Evolutionary conservation across 2,888 invertebrate genomes (phyloP).

Genomic region (Beris morrisii): DNA sequence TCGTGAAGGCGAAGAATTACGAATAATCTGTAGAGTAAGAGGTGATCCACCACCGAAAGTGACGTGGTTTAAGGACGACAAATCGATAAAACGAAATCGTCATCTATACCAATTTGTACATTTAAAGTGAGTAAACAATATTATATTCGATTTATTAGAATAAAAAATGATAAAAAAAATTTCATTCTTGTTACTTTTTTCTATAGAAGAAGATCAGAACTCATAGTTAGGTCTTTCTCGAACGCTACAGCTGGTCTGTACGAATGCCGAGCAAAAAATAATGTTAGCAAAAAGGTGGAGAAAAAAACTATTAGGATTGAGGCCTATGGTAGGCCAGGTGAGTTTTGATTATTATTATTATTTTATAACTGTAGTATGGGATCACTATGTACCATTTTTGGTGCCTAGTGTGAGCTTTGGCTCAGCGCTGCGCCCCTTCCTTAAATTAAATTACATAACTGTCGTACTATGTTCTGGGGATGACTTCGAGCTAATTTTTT

Average conservation of each 20-base stretch:
- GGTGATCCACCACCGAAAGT: slow-evolving; percentile 80
- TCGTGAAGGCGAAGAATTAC: slow-evolving; percentile 60
- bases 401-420: neutral
- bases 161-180: neutral
- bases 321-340: slow-evolving; percentile 49
- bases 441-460: neutral
- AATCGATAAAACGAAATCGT: slow-evolving; percentile 59
- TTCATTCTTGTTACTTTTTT: slow-evolving; percentile 6
- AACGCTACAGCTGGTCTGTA: slow-evolving; percentile 76
- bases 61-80: slow-evolving; percentile 78
- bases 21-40: slow-evolving; percentile 73
- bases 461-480: no score
- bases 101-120: slow-evolving; percentile 54
- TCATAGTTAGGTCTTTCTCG: slow-evolving; percentile 75
- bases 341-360: slow-evolving; percentile 3
- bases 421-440: no score
- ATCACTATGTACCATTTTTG: no score
- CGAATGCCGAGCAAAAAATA: slow-evolving; percentile 75
- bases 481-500: no score
- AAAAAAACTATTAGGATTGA: slow-evolving; percentile 53
- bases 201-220: slow-evolving; percentile 76
- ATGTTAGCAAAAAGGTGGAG: slow-evolving; percentile 52
- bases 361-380: neutral
- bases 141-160: neutral
- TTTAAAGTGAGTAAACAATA: slow-evolving; percentile 50